Percentiles rank a stretch among this genome's conserved stretches.
Evolutionary conservation across 2,888 invertebrate genomes (phyloP).

Genomic region (Hypolimnas misippus): DNA sequence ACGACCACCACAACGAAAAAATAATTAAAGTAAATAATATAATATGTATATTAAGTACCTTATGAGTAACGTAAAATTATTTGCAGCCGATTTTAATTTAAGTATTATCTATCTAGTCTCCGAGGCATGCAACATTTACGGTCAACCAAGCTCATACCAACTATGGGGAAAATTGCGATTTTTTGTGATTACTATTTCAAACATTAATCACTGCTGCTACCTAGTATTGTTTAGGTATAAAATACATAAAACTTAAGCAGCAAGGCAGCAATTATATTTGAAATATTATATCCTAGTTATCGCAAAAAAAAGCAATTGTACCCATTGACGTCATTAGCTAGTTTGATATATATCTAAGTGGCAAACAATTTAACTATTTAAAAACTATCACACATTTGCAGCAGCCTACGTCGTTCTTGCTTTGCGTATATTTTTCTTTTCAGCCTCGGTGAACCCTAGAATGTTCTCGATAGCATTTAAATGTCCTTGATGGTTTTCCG

Average conservation of each 20-base stretch:
- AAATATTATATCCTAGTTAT: too few relatives aligned
- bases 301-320: too few relatives aligned
- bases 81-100: conserved; percentile 50
- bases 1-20: conserved; percentile 52
- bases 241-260: too few relatives aligned
- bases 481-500: conserved; percentile 94
- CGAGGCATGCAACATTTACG: conserved; percentile 49
- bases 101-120: conserved; percentile 39
- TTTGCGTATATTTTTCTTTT: conserved; percentile 91
- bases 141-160: too few relatives aligned
- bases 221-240: too few relatives aligned
- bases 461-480: conserved; percentile 96
- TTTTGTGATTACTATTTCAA: too few relatives aligned
- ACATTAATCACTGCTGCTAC: too few relatives aligned
- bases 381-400: conserved; percentile 40
- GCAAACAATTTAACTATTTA: conserved; percentile 49
- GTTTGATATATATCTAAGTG: conserved; percentile 43
- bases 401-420: conserved; percentile 82
- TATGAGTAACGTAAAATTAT: conserved; percentile 45
- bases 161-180: too few relatives aligned
- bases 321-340: too few relatives aligned
- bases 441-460: conserved; percentile 92
- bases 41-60: conserved; percentile 28
- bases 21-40: conserved; percentile 42
- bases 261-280: too few relatives aligned